Base-by-base conservation (phyloP, 2,888 invertebrate genomes). In the Mactromeris polynyma region DNA sequence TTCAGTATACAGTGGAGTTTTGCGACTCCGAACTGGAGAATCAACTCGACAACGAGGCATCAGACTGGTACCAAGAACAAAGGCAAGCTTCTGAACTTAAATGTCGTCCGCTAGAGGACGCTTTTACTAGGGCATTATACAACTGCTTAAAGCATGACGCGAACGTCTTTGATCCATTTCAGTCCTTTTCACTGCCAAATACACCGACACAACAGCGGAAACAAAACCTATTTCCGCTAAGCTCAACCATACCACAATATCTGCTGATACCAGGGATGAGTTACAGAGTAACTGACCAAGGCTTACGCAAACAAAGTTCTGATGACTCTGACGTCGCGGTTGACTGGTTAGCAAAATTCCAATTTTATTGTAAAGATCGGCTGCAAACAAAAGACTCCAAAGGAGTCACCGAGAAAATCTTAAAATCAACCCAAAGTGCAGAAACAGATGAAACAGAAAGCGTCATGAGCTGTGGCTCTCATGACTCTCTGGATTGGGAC, bases 141-240 rank as follows among this genome's bases (percentile, higher is more conserved):
- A 95, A 95, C 86, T 95, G 94, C 91, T 90, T 95, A 42, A 94
- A 94, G 85, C 94, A 95, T 80, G 95, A 95, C 85, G 94, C 94
- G 51, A 94, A 94, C 79, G 93, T 93, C 40, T 94, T 95, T 79
- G 95, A 95, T 87, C 93, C 93, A 0, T 93, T 93, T 78, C 92
- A 93, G 81, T 94, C 94, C 31, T 94, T 94, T 81, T 94, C 94
- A 31, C 82, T 93, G 51, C 93, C 93, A 77, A 94, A 91, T 40
- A 93, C 93, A 11, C 93, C 94, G 31, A 92, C 94, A n/a, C 94
- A 94, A 17, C 89, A 93, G 17, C 93, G 94, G 31, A 93, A 94
- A 36, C 58, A 87, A n/a, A 89, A 83, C 64, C 89, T 94, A 79
- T 95, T 94, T 87, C 95, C 95, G 14, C 86, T 95, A 9, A 92